Base-by-base conservation (phyloP, 1,140 invertebrate genomes). In the Meteorus sp. region DNA sequence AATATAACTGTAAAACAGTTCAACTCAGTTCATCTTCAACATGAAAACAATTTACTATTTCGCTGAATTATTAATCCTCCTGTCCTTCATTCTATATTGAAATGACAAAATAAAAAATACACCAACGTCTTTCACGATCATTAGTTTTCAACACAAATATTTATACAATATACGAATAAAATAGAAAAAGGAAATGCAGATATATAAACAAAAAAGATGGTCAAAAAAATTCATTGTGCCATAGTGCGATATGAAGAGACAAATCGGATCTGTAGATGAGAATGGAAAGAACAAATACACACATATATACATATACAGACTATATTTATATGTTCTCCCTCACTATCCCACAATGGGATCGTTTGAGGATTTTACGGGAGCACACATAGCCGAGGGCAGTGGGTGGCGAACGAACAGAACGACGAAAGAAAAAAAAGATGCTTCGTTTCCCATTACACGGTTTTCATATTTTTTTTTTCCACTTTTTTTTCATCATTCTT, bases 381-480 rank as follows among this genome's bases (percentile, higher is more conserved):
- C 23, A 39, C n/a, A 39, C 13, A 39, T n/a, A 39, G 17, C 35
- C 35, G 17, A 39, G 17, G 17, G 35, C n/a, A n/a, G n/a, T n/a
- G n/a, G n/a, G n/a, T n/a, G 35, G 11, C 8, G 35, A 39, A 11
- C 13, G 13, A 39, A 13, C 8, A 48, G 22, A 8, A 48, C 17
- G 45, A 25, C 3, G 11, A 27, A 39, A 15, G n/a, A 25, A 48
- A 48, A 48, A 48, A 48, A 48, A 25, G 22, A 48, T 29, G 22
- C 25, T 48, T 48, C 45, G 45, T 48, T 48, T 48, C 25, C 45
- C 45, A 48, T 48, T 48, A 48, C 45, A 48, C n/a, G 22, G 11
- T 48, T 27, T 48, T 48, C 27, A 13, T 39, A 5, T 15, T 4
- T 43, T 43, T 43, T 43, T 20, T 43, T 37, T 37, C 17, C 17